Evolutionary conservation across 1,140 invertebrate species (phyloP).

Genomic region (Atta colombica): DNA sequence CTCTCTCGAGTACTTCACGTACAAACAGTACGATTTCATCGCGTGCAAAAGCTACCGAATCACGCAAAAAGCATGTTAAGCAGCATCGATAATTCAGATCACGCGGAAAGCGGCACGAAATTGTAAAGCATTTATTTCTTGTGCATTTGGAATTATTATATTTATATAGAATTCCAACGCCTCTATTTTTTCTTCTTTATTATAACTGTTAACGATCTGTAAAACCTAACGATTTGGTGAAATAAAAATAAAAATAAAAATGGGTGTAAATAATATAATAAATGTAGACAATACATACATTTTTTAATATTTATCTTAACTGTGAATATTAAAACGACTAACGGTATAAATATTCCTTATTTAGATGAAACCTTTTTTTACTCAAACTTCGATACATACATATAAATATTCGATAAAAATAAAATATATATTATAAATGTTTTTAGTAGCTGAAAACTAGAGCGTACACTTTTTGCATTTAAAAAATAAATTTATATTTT

Average conservation of each 20-base stretch:
- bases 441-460: too few species aligned
- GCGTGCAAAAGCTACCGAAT: constrained; percentile 20
- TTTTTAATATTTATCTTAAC: background rate
- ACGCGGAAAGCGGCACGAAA: background rate
- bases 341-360: background rate
- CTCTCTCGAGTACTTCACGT: constrained; percentile 19
- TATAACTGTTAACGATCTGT: background rate
- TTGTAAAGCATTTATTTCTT: background rate
- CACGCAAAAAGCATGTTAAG: constrained; percentile 42
- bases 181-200: background rate
- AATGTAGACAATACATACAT: background rate
- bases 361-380: background rate
- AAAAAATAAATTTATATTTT: too few species aligned
- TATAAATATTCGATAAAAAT: background rate
- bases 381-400: constrained; percentile 5
- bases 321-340: background rate
- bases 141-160: constrained; percentile 19
- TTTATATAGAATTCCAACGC: background rate
- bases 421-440: background rate
- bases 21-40: constrained; percentile 43
- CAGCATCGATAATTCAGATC: constrained; percentile 31
- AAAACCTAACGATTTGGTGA: constrained; percentile 1
- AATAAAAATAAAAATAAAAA: background rate
- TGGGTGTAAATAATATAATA: background rate
- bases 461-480: too few species aligned